These are phyloP conservation scores for Eublepharis macularius DNA, from an alignment of 2,113 vertebrate genomes.

Conservation along the genomic window DNA sequence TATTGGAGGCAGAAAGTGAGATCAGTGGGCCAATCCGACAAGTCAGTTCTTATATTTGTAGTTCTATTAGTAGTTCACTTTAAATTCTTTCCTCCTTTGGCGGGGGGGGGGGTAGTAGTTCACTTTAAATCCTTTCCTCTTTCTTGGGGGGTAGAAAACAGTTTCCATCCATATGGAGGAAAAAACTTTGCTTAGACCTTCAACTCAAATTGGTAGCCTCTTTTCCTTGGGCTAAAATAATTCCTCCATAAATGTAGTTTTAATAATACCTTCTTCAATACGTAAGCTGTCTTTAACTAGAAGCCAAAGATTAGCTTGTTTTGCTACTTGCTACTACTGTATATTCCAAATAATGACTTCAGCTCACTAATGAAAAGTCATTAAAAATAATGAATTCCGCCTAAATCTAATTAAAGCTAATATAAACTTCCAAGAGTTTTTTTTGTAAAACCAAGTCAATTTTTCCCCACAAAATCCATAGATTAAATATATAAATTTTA, in stretches of 20 bases:
- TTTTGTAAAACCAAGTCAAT: conserved; percentile 25
- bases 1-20: not conserved
- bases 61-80: too few relatives aligned
- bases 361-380: conserved; percentile 74
- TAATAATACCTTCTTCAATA: conserved; percentile 58
- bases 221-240: conserved; percentile 39
- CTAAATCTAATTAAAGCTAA: conserved; percentile 77
- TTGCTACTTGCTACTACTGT: conserved; percentile 63
- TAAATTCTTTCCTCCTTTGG: not conserved
- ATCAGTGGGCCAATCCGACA: not conserved
- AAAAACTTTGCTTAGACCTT: not conserved
- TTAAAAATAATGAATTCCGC: conserved; percentile 76
- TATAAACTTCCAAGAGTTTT: conserved; percentile 54
- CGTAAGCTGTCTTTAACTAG: conserved; percentile 61
- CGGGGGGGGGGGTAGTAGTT: too few relatives aligned
- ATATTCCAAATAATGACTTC: conserved; percentile 68
- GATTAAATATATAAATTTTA: conserved; percentile 55
- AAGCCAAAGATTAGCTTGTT: conserved; percentile 60
- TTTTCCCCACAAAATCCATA: conserved; percentile 41
- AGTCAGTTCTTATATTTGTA: not conserved
- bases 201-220: not conserved
- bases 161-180: not conserved
- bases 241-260: conserved; percentile 34
- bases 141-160: not conserved
- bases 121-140: not conserved